phyloP scores from a whole-genome alignment of 2,888 invertebrate species.

The Athrips mouffetella region DNA sequence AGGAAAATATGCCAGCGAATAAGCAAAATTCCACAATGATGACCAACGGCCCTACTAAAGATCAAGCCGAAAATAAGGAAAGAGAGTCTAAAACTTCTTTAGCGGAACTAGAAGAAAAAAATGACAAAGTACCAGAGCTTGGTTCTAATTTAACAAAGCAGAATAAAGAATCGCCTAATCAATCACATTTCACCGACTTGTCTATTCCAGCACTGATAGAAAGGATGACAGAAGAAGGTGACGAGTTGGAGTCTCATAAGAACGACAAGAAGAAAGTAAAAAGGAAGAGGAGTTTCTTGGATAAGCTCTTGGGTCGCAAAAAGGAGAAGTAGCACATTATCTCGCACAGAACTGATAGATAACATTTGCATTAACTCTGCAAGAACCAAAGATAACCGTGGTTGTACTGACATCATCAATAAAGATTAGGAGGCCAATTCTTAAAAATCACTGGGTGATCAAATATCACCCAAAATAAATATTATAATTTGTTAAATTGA shows the following conservation, averaged over 20 bases:
- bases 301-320: conserved; percentile 69
- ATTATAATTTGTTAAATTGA: too few species aligned
- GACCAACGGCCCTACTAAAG: background rate
- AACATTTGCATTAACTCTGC: conserved; percentile 45
- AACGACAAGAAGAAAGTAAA: conserved; percentile 61
- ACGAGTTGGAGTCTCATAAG: conserved; percentile 50
- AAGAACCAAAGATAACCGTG: conserved; percentile 67
- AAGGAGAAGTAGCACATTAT: conserved; percentile 53
- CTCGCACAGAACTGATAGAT: conserved; percentile 39
- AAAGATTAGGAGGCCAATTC: too few species aligned
- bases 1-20: background rate
- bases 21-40: background rate
- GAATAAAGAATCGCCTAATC: conserved; percentile 52
- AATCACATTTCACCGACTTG: conserved; percentile 49
- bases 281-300: conserved; percentile 70
- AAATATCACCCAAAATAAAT: too few species aligned
- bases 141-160: conserved; percentile 46
- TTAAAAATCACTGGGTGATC: too few species aligned
- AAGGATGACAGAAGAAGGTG: conserved; percentile 61
- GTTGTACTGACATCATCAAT: conserved; percentile 53
- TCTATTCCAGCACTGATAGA: conserved; percentile 64
- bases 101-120: conserved; percentile 58
- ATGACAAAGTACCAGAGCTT: conserved; percentile 62
- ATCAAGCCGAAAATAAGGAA: conserved; percentile 24
- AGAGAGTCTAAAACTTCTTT: conserved; percentile 51